Evolutionary conservation across 2,888 invertebrate species (phyloP), one percentile per base, ranked within the genome.

Genomic region (Ormyrus nitidulus): DNA sequence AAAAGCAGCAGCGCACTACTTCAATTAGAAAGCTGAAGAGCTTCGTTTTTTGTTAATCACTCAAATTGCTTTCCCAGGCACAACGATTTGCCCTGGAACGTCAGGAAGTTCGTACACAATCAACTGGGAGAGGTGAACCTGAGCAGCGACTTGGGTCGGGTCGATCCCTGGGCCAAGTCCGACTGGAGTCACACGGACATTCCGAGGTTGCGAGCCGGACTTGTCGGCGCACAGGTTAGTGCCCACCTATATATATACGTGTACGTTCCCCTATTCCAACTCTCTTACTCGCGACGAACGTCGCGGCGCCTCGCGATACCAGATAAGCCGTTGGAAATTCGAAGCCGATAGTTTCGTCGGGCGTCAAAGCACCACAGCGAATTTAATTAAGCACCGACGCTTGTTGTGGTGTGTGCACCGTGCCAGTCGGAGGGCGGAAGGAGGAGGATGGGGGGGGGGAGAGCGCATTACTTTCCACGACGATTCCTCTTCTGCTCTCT

Each of bases 101-200:
- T 97, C 84, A 93, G 97, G 84, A 96, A 96, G 91, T 97, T 97
- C 92, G 94, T 96, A 83, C 96, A 96, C 91, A 97, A 96, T 91
- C 90, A 90, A 85, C 86, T 90, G 79, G 90, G 90, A 82, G 90
- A 90, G 83, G 88, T 90, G 65, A 90, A 90, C 86, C 86, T 90
- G 81, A 90, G 90, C 87, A 90, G 90, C 83, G 89, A 90, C 84
- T 88, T 90, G 91, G 93, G 93, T 83, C 92, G 93, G 80, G 92
- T 94, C 84, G 95, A 96, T 87, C 96, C 96, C 84, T 97, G 97
- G 97, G 94, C 95, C 85, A 93, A 94, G 86, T 96, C 95, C 90
- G 94, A 94, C 91, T 97, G 97, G 97, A 96, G 97, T 86, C 98
- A 98, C 90, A 98, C 98, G 48, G 98, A 98, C 91, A 95, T 98